phyloP scores from a whole-genome alignment of 2,888 invertebrate genomes.

The Drosophila neonasuta region DNA sequence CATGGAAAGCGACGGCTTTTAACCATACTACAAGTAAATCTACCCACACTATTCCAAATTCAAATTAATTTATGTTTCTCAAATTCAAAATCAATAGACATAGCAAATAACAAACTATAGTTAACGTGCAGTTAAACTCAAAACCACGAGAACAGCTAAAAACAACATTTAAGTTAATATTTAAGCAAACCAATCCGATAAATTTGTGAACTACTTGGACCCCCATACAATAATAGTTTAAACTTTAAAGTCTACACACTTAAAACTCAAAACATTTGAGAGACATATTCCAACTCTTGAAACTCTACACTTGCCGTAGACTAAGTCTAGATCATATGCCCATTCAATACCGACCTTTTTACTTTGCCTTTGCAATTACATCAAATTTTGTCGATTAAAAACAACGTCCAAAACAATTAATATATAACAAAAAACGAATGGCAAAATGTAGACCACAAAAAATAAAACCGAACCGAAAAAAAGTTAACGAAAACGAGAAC shows the following conservation, averaged over 20 bases:
- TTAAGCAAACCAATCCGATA: conserved; percentile 25
- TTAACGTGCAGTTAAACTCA: conserved; percentile 23
- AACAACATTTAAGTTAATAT: conserved; percentile 35
- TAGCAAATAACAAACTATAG: conserved; percentile 48
- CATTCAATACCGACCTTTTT: conserved; percentile 39
- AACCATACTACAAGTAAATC: conserved; percentile 38
- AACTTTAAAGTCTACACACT: conserved; percentile 9
- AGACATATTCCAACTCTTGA: conserved; percentile 5
- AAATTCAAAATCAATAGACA: conserved; percentile 46
- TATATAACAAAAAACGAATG: conserved; percentile 24
- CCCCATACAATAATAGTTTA: conserved; percentile 8
- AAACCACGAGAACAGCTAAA: conserved; percentile 14
- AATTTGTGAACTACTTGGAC: conserved; percentile 35
- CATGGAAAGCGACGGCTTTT: conserved; percentile 25
- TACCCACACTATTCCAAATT: conserved; percentile 17
- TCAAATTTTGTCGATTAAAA: conserved; percentile 35
- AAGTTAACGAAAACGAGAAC: conserved; percentile 25
- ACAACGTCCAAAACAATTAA: conserved; percentile 38
- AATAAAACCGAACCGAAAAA: conserved; percentile 32
- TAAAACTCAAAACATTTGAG: not conserved
- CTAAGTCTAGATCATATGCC: conserved; percentile 12
- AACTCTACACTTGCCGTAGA: conserved; percentile 40
- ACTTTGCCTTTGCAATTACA: conserved; percentile 56
- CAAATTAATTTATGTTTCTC: conserved; percentile 29
- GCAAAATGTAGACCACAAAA: conserved; percentile 38